phyloP scores from a whole-genome alignment of 2,113 vertebrate species.

The Rhea americana region DNA sequence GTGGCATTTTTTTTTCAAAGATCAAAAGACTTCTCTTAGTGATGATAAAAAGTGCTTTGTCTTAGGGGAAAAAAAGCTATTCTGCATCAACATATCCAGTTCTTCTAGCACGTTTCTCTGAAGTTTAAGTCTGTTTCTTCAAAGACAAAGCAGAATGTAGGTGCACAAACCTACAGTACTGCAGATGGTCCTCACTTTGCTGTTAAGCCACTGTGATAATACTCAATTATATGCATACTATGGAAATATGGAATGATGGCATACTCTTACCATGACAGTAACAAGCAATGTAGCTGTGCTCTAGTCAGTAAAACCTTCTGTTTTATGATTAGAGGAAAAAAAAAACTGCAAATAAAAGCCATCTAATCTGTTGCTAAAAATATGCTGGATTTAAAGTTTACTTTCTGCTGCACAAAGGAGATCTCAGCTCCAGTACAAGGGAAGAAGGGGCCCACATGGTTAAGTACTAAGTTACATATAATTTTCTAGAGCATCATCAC shows the following conservation, averaged over 20 bases:
- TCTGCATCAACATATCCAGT: fast-evolving
- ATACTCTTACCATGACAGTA: background rate
- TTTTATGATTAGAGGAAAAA: background rate
- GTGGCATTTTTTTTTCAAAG: fast-evolving
- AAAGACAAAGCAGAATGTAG: background rate
- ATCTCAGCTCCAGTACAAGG: background rate
- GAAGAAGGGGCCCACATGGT: background rate
- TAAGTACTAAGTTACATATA: background rate
- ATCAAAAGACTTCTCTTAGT: background rate
- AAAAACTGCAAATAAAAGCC: background rate
- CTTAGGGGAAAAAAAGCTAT: background rate
- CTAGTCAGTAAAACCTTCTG: background rate
- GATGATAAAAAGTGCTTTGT: background rate
- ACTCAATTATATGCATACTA: background rate
- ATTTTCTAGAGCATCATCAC: background rate
- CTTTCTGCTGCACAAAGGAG: background rate
- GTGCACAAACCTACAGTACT: background rate
- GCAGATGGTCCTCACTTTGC: background rate
- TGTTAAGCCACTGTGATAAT: background rate
- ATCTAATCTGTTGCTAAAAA: background rate
- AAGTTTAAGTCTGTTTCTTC: background rate
- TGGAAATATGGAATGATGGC: background rate
- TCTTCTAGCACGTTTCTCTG: background rate
- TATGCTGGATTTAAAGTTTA: background rate
- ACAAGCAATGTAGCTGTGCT: background rate